Evolutionary conservation across 2,797 vertebrate genomes (phyloP).

Genomic region (Meriones psammophilus): DNA sequence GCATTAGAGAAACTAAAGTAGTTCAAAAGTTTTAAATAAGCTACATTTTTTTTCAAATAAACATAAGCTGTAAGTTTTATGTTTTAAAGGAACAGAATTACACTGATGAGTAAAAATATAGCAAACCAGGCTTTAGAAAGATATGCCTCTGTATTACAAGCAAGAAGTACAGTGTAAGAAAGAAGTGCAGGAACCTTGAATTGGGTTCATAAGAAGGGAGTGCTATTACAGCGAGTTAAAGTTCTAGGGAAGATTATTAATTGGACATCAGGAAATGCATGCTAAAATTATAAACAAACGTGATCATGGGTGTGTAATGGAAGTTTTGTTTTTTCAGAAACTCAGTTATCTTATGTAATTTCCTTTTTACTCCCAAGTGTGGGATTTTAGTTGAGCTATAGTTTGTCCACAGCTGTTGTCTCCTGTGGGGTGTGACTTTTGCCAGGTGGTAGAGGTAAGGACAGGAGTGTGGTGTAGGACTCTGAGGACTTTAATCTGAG

Average conservation of each 20-base stretch:
- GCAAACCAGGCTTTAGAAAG: background rate
- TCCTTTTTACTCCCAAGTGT: too few species aligned
- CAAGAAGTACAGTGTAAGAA: background rate
- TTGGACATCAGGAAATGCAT: background rate
- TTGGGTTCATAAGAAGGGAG: background rate
- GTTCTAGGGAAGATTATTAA: background rate
- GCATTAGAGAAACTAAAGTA: background rate
- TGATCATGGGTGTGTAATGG: too few species aligned
- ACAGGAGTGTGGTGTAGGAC: too few species aligned
- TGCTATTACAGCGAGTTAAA: background rate
- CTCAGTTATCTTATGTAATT: too few species aligned
- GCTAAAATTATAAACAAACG: background rate
- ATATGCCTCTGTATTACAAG: background rate
- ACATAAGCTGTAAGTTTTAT: background rate
- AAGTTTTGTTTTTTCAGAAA: too few species aligned
- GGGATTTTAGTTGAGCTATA: too few species aligned
- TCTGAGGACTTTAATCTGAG: too few species aligned
- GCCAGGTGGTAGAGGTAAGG: too few species aligned
- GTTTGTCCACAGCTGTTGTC: too few species aligned
- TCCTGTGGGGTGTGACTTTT: too few species aligned
- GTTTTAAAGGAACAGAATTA: conserved; percentile 53
- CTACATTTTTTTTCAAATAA: conserved; percentile 5
- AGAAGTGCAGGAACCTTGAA: background rate
- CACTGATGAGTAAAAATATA: background rate
- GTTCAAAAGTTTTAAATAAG: conserved; percentile 56